These are phyloP conservation scores for Trididemnum nubilum DNA, from an alignment of 23 tunicate species.

Conservation along the genomic window DNA sequence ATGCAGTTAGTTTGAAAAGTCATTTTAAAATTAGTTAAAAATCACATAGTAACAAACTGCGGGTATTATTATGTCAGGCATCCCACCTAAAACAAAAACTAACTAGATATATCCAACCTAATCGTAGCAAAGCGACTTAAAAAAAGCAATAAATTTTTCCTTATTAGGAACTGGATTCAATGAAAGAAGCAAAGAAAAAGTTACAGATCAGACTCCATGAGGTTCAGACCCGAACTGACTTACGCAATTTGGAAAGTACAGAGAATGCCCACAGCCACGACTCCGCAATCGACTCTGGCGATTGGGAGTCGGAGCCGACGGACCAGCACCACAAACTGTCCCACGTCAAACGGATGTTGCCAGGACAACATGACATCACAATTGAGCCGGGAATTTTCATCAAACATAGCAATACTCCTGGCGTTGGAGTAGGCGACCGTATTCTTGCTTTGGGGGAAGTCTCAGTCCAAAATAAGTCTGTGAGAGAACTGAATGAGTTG, in stretches of 20 bases:
- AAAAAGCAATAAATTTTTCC: too few relatives aligned
- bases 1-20: too few relatives aligned
- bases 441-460: conserved; percentile 47
- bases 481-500: conserved; percentile 14
- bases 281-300: conserved; percentile 86
- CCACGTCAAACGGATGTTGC: conserved; percentile 34
- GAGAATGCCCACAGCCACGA: conserved; percentile 85
- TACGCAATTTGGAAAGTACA: background rate
- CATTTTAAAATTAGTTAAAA: too few relatives aligned
- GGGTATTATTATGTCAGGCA: background rate
- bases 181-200: conserved; percentile 65
- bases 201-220: conserved; percentile 47
- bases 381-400: conserved; percentile 56
- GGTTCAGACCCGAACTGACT: conserved; percentile 40
- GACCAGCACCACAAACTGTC: conserved; percentile 27
- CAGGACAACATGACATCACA: conserved; percentile 63
- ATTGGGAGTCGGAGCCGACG: conserved; percentile 59
- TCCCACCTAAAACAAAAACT: too few relatives aligned
- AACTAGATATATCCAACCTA: too few relatives aligned
- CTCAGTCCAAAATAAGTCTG: conserved; percentile 26
- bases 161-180: conserved; percentile 76
- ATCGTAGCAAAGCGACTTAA: too few relatives aligned
- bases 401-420: conserved; percentile 45
- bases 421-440: conserved; percentile 53
- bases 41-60: background rate